Evolutionary conservation across 2,797 vertebrate species (phyloP), one percentile per base, ranked within the genome.

Genomic region (Sebastes paucispinis): DNA sequence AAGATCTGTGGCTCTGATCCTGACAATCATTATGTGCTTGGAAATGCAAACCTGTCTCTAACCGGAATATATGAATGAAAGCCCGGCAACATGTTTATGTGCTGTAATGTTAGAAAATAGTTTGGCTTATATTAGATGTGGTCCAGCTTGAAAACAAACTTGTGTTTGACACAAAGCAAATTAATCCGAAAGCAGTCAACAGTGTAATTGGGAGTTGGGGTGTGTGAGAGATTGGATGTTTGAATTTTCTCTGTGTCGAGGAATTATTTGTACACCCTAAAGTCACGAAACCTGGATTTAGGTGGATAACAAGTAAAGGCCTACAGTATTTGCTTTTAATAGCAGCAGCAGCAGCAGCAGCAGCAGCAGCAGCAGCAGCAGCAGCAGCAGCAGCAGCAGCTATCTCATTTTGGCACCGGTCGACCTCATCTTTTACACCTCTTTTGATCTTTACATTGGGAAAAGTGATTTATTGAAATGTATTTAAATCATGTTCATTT

Each of bases 181-280:
- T 84, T 1, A 80, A 83, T 77, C 34, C 16, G 18, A 59, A 80
- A 57, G 79, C 88, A 84, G 71, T 73, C 78, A 79, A 47, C 63
- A 57, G 86, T 81, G 69, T 84, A 86, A 87, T 84, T 87, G 69
- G 76, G 76, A 82, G 69, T 80, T 12, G 50, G 50, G 60, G 6
- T 10, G 4, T 47, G 16, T 72, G 65, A 79, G 79, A 57, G 80
- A 89, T 80, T 65, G 55, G 27, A 73, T 76, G 63, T 84, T 79
- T 80, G 71, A 82, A 79, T 75, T 74, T 52, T 82, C 74, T 82
- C 29, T 25, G 20, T 80, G 75, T 72, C 1, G 34, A 58, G 18
- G 22, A 57, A 75, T 73, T 36, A 34, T 59, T 58, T 36, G 10
- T 36, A 62, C 43, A 60, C 64, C 58, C 20, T 62, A 7, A 74